These are phyloP conservation scores for Dicrurus megarhynchus DNA, from an alignment of 2,113 vertebrate genomes.

Conservation along the genomic window DNA sequence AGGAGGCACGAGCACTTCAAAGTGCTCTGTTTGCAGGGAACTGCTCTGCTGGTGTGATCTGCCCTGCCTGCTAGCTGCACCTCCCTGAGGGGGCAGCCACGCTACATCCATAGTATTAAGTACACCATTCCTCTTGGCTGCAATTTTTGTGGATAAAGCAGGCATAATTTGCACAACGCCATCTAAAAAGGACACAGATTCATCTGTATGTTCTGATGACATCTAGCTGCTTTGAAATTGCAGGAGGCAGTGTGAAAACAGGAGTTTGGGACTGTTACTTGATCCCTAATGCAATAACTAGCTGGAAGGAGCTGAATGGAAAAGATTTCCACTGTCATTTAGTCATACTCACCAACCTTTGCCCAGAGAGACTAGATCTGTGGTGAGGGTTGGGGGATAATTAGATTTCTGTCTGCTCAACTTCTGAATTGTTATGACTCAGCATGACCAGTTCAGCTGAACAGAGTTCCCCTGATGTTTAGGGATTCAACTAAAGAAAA, in stretches of 20 bases:
- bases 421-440: slow-evolving; percentile 1
- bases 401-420: neutral
- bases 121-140: neutral
- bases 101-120: neutral
- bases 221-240: neutral
- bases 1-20: neutral
- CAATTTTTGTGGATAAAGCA: neutral
- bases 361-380: neutral
- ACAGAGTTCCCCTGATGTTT: neutral
- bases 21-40: neutral
- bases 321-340: neutral
- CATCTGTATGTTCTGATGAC: neutral
- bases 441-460: neutral
- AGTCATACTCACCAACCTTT: neutral
- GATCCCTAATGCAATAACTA: neutral
- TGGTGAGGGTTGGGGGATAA: neutral
- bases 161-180: neutral
- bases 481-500: neutral
- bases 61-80: neutral
- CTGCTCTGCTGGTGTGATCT: neutral
- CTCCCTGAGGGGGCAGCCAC: neutral
- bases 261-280: neutral
- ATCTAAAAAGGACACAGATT: neutral
- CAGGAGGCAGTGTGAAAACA: neutral
- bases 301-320: neutral